Evolutionary conservation across 2,888 invertebrate species (phyloP).

Genomic region (Drosophila meridiana): DNA sequence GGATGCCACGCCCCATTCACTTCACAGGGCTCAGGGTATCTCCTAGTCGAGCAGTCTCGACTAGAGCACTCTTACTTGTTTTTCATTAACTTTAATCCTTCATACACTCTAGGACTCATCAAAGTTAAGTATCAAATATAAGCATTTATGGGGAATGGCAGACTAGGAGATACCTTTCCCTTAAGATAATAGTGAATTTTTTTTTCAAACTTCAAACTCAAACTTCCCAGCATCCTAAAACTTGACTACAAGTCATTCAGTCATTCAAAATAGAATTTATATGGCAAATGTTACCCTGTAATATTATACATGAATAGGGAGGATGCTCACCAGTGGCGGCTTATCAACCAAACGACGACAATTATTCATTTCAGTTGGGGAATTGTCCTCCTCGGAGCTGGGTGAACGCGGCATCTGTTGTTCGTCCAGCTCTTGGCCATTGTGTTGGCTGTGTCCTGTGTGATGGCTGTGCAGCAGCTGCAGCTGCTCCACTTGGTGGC

Average conservation of each 20-base stretch:
- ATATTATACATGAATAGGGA: neutral
- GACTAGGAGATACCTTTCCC: neutral
- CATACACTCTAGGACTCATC: no score
- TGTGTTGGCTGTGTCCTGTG: constrained; percentile 37
- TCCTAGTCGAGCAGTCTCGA: no score
- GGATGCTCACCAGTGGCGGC: constrained; percentile 88
- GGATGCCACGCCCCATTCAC: no score
- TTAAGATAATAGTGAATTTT: neutral
- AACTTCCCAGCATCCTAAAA: neutral
- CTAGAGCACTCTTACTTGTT: no score
- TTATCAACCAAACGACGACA: constrained; percentile 93
- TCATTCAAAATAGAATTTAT: neutral
- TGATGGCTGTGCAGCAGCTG: constrained; percentile 73
- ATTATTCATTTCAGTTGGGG: constrained; percentile 94
- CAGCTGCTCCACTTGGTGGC: constrained; percentile 72
- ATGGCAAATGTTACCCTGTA: neutral
- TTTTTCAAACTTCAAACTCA: neutral
- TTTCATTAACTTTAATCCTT: no score
- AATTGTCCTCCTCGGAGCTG: constrained; percentile 94
- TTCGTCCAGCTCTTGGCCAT: constrained; percentile 38
- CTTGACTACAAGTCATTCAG: neutral
- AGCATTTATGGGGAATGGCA: neutral
- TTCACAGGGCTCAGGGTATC: no score
- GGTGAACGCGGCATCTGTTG: constrained; percentile 81
- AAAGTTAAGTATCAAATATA: neutral